These are phyloP conservation scores for Lampropteryx suffumata DNA, from an alignment of 2,888 invertebrate genomes.

Conservation along the genomic window DNA sequence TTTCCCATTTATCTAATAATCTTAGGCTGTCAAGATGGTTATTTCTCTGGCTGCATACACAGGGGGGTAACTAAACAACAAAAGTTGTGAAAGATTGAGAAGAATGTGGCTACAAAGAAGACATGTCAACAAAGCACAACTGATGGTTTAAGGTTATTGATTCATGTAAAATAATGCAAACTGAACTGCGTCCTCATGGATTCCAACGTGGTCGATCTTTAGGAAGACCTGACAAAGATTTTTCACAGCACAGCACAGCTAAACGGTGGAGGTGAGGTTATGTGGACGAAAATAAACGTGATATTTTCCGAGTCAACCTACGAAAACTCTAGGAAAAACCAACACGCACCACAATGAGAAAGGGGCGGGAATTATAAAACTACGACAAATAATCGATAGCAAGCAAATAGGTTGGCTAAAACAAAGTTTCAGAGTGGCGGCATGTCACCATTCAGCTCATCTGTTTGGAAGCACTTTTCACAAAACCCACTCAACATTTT, in stretches of 20 bases:
- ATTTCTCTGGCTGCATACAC: no score
- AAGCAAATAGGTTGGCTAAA: conserved; percentile 31
- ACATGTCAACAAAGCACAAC: conserved; percentile 22
- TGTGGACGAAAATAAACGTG: conserved; percentile 31
- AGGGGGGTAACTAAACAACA: no score
- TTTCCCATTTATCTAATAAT: no score
- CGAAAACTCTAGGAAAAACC: background rate
- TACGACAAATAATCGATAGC: background rate
- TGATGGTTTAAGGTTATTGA: conserved; percentile 10
- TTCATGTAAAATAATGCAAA: background rate
- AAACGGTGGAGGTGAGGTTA: conserved; percentile 38
- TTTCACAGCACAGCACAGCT: no score
- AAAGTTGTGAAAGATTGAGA: no score
- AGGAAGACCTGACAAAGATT: no score
- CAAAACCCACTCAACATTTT: conserved; percentile 48
- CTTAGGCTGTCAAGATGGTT: no score
- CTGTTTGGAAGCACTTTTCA: conserved; percentile 51
- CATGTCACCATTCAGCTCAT: conserved; percentile 49
- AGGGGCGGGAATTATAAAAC: background rate
- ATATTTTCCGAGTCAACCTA: background rate
- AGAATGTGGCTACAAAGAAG: background rate
- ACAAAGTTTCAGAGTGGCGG: conserved; percentile 45
- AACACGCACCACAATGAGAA: background rate
- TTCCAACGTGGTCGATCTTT: background rate
- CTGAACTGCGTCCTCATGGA: background rate